Percentiles rank a stretch among this genome's conserved stretches.
Evolutionary conservation across 2,113 vertebrate genomes (phyloP).

Genomic region (Pseudorasbora parva): DNA sequence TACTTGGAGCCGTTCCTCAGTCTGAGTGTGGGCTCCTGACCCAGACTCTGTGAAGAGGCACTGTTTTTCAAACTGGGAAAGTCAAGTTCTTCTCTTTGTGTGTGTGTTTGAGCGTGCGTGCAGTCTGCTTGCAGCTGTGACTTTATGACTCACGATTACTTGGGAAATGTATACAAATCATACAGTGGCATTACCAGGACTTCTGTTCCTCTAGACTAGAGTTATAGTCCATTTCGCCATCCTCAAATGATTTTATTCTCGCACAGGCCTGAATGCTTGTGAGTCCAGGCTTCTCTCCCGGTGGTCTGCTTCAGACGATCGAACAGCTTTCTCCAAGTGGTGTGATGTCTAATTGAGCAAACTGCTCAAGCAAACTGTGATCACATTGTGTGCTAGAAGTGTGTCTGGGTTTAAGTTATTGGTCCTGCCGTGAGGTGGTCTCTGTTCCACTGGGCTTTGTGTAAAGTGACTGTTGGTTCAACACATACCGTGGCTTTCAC

Average conservation of each 20-base stretch:
- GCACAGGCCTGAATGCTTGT: slow-evolving; percentile 14
- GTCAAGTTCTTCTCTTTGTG: neutral
- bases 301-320: slow-evolving; percentile 50
- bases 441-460: slow-evolving; percentile 16
- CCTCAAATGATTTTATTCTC: slow-evolving; percentile 7
- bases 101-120: slow-evolving; percentile 26
- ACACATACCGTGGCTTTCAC: slow-evolving; percentile 40
- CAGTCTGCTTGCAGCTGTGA: slow-evolving; percentile 33
- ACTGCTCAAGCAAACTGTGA: slow-evolving; percentile 24
- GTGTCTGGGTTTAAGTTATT: neutral
- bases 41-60: slow-evolving; percentile 21
- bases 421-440: neutral
- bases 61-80: slow-evolving; percentile 32
- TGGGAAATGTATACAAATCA: slow-evolving; percentile 25
- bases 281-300: slow-evolving; percentile 33
- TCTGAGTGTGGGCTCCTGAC: slow-evolving; percentile 37
- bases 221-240: neutral
- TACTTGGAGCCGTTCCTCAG: slow-evolving; percentile 47
- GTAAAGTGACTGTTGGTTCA: slow-evolving; percentile 37
- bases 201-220: neutral
- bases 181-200: slow-evolving; percentile 2
- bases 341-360: slow-evolving; percentile 37
- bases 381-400: slow-evolving; percentile 7
- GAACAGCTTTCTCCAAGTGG: slow-evolving; percentile 35
- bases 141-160: slow-evolving; percentile 22